Base-by-base conservation (phyloP, 1,140 invertebrate genomes). In the Patella vulgata region DNA sequence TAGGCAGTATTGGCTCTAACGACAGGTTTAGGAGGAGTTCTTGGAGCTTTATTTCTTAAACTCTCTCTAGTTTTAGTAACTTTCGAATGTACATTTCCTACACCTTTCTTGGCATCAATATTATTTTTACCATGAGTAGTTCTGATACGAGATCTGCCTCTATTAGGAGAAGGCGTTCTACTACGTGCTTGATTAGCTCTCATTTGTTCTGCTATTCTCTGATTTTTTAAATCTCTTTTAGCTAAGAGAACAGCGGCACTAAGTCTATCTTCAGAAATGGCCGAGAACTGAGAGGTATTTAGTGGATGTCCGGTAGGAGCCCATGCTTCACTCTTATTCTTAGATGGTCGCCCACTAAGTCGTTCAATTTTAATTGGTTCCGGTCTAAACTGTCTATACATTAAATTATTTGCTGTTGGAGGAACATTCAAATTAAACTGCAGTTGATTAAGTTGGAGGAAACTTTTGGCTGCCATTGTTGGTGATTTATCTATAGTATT, bases 351-450 rank as follows among this genome's bases (percentile, higher is more conserved):
- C 33, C 36, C 59, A 43, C 27, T 28, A n/a, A 66, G 19, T 39
- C 62, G 64, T 50, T 76, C 71, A 14, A 76, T 47, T 28, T 68
- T 40, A 25, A 76, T 68, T 12, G 74, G 68, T 17, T 55, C 33
- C 17, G 69, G 71, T 43, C 59, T 59, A n/a, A 61, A 60, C 48
- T 64, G 66, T 28, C 64, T 63, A 31, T 60, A 56, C 0, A 65
- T 53, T 27, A 76, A 33, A 31, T 70, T 69, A 27, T 48, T 30
- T 23, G 63, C 39, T n/a, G 59, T 65, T 40, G 66, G 55, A 19
- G 74, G 71, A 27, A 68, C 68, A 47, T 56, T 46, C n/a, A 72
- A 30, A 62, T 76, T 76, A 46, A 76, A 76, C 67, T 74, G 74
- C 28, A 76, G 58, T 43, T 76, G 71, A 50, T 76, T 76, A 36